phyloP scores from a whole-genome alignment of 2,797 vertebrate species.

The Psittacula derbiana region DNA sequence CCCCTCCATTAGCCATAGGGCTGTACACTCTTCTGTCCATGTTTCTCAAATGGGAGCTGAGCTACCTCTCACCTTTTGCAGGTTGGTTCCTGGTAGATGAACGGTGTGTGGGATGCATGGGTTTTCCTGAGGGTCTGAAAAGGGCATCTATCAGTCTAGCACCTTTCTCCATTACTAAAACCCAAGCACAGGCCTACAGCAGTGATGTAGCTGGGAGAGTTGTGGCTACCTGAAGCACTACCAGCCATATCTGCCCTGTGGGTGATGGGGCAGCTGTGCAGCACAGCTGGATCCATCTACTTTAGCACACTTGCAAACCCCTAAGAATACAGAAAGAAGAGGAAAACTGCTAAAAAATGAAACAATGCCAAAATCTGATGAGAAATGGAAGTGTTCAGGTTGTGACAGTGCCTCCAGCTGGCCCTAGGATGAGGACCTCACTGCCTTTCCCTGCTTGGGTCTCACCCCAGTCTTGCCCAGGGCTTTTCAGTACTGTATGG shows the following conservation, averaged over 20 bases:
- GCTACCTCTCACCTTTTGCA: not conserved
- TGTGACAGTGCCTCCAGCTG: not conserved
- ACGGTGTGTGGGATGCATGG: not conserved
- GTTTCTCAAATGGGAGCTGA: not conserved
- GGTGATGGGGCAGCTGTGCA: not conserved
- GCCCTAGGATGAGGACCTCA: not conserved
- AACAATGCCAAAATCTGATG: not conserved
- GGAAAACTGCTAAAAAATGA: not conserved
- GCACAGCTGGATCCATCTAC: not conserved
- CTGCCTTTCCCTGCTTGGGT: not conserved
- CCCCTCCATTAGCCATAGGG: not conserved
- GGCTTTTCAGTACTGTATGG: not conserved
- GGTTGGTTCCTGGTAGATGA: not conserved
- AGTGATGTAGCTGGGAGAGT: not conserved
- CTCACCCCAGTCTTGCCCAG: fast-evolving
- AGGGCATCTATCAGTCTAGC: not conserved
- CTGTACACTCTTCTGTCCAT: not conserved
- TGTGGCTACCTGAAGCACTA: not conserved
- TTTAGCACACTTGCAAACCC: not conserved
- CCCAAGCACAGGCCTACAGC: not conserved
- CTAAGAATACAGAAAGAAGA: not conserved
- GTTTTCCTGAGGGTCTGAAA: not conserved
- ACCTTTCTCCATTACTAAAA: not conserved
- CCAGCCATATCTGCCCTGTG: not conserved
- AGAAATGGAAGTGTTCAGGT: not conserved